phyloP scores from a whole-genome alignment of 2,888 invertebrate genomes.

The Heliconius erato region DNA sequence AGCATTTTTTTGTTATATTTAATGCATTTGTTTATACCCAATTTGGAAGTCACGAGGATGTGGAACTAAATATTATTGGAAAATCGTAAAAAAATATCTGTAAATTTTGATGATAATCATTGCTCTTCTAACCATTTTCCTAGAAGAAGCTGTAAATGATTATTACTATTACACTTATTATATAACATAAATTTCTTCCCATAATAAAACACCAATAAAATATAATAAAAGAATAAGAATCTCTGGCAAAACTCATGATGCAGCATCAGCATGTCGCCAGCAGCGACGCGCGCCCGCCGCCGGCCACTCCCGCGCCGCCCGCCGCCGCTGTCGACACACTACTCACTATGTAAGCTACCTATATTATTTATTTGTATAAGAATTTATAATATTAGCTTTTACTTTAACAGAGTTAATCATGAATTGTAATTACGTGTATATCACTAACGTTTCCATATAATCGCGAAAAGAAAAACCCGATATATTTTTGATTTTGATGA shows the following conservation, averaged over 20 bases:
- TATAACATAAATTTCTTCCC: background rate
- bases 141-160: background rate
- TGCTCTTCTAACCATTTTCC: background rate
- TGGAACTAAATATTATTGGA: no score
- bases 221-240: slow-evolving; percentile 27
- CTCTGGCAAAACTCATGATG: slow-evolving; percentile 45
- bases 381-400: background rate
- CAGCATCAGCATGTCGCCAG: slow-evolving; percentile 64
- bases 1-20: background rate
- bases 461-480: background rate
- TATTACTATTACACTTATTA: background rate
- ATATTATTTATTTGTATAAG: slow-evolving; percentile 6
- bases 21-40: no score
- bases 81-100: no score
- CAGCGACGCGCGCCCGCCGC: slow-evolving; percentile 41
- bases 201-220: background rate
- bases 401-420: background rate
- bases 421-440: background rate
- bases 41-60: no score
- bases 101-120: background rate
- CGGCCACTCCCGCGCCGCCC: slow-evolving; percentile 66
- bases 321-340: slow-evolving; percentile 47
- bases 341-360: slow-evolving; percentile 39
- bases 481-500: background rate
- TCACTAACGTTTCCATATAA: no score